Evolutionary conservation across 2,113 vertebrate genomes (phyloP).

Genomic region (Heterocephalus glaber): DNA sequence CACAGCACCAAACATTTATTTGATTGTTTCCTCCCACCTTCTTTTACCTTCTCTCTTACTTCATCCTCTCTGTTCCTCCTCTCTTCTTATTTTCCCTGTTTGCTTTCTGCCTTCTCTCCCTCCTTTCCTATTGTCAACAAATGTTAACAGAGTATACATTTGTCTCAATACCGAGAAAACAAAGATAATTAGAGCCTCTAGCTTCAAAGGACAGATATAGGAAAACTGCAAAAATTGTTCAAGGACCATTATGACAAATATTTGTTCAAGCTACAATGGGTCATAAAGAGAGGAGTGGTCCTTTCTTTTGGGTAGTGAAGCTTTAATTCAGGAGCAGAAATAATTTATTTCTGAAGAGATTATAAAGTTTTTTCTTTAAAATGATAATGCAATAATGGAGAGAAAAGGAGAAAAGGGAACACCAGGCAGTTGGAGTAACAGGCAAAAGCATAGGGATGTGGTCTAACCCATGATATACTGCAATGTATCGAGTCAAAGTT

Average conservation of each 20-base stretch:
- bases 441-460: not conserved
- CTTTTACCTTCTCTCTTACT: not conserved
- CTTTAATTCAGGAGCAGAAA: slow-evolving; percentile 11
- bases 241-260: not conserved
- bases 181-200: not conserved
- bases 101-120: not conserved
- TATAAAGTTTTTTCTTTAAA: not conserved
- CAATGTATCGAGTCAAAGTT: not conserved
- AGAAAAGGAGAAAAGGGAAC: not conserved
- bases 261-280: not conserved
- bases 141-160: not conserved
- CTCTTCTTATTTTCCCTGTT: not conserved
- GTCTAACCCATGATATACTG: not conserved
- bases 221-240: not conserved
- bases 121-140: not conserved
- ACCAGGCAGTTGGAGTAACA: not conserved
- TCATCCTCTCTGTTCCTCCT: not conserved
- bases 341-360: not conserved
- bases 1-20: not conserved
- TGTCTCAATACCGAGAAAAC: not conserved
- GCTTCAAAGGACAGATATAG: not conserved
- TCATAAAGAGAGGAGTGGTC: not conserved
- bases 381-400: not conserved
- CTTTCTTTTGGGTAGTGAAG: not conserved
- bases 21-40: not conserved